phyloP scores from a whole-genome alignment of 2,113 vertebrate species.

The Ptilonorhynchus violaceus region DNA sequence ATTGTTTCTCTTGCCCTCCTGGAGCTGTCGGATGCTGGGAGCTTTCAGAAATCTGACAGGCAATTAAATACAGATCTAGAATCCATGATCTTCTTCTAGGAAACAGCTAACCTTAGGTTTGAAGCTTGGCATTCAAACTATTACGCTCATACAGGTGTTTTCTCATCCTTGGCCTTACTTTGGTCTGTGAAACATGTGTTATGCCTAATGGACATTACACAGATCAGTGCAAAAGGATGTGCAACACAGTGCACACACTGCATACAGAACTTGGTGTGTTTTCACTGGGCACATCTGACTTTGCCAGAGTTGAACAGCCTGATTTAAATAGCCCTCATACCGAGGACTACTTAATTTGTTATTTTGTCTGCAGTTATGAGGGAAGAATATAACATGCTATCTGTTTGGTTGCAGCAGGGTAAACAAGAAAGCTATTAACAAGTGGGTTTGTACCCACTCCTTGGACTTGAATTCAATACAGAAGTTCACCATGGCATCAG shows the following conservation, averaged over 20 bases:
- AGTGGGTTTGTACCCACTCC: not conserved
- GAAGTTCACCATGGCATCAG: not conserved
- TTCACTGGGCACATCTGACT: rapidly evolving
- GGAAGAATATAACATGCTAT: not conserved
- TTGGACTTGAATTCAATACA: not conserved
- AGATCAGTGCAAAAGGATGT: not conserved
- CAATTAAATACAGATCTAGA: not conserved
- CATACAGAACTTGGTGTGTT: not conserved
- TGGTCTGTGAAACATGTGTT: rapidly evolving
- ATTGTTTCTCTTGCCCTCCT: not conserved
- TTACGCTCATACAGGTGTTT: not conserved
- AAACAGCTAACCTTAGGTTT: not conserved
- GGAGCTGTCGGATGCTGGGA: not conserved
- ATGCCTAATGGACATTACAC: not conserved
- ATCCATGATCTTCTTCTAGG: not conserved
- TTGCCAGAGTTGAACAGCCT: not conserved
- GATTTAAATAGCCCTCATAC: not conserved
- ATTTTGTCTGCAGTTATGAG: not conserved
- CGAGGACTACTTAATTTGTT: not conserved
- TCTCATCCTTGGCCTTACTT: not conserved
- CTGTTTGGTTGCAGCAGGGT: not conserved
- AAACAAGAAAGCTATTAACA: not conserved
- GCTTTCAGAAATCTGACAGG: not conserved
- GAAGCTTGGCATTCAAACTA: not conserved
- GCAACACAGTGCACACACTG: not conserved